A percentile compares a stretch with the other conserved stretches of the same genome.
Conservation (phyloP, 2,113 vertebrate species). For the Aegithalos caudatus region DNA sequence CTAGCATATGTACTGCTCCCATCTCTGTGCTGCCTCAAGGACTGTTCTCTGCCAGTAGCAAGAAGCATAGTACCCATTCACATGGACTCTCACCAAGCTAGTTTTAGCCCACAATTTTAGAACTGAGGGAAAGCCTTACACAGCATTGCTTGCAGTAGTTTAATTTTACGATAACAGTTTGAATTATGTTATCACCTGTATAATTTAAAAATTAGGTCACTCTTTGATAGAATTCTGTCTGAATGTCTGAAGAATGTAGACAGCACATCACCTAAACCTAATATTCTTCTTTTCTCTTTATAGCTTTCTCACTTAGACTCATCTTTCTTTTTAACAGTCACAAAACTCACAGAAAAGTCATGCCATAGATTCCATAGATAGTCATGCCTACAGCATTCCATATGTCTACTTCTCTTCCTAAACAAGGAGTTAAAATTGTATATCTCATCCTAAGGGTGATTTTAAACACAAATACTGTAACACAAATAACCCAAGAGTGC, state of each 20-base stretch:
- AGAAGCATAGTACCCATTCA: background rate
- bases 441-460: background rate
- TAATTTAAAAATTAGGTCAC: background rate
- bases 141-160: background rate
- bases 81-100: background rate
- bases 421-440: conserved; percentile 11
- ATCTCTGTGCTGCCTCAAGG: background rate
- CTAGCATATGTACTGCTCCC: background rate
- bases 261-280: background rate
- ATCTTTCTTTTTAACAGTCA: background rate
- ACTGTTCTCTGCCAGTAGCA: background rate
- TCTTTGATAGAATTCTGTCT: background rate
- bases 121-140: background rate
- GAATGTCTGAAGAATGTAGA: background rate
- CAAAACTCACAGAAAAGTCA: background rate
- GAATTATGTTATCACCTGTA: background rate
- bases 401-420: background rate
- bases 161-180: background rate
- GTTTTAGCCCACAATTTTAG: background rate
- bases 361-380: conserved; percentile 20
- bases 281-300: background rate
- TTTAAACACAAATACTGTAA: background rate
- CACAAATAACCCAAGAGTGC: background rate
- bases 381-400: conserved; percentile 20
- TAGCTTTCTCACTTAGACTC: conserved; percentile 1